Evolutionary conservation across 2,113 vertebrate genomes (phyloP).

Genomic region (Marmota flaviventris): DNA sequence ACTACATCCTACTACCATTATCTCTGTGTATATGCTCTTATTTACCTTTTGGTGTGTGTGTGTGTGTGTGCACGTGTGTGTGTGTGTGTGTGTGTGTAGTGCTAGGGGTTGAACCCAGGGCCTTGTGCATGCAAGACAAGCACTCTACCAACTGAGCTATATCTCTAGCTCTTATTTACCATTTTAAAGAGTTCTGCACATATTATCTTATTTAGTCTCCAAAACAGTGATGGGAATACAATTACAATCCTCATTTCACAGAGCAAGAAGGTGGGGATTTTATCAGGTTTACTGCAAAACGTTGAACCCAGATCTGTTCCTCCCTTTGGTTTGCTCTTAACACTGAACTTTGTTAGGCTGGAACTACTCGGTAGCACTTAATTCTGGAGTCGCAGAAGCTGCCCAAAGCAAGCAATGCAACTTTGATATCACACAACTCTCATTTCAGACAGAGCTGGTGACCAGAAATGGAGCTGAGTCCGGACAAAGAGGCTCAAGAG

Average conservation of each 20-base stretch:
- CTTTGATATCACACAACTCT: not conserved
- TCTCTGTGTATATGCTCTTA: not conserved
- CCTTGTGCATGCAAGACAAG: too few relatives aligned
- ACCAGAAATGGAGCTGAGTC: not conserved
- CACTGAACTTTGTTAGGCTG: not conserved
- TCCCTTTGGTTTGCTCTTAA: not conserved
- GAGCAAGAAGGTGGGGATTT: not conserved
- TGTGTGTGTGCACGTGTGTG: too few relatives aligned
- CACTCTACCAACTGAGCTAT: too few relatives aligned
- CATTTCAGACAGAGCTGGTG: not conserved
- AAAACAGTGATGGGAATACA: not conserved
- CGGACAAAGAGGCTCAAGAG: not conserved
- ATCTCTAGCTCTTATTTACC: too few relatives aligned
- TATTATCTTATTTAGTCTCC: not conserved
- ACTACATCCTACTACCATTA: not conserved
- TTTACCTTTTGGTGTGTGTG: too few relatives aligned
- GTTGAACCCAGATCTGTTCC: not conserved
- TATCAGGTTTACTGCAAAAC: not conserved
- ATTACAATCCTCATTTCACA: not conserved
- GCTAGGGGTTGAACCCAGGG: too few relatives aligned
- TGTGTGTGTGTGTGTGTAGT: too few relatives aligned
- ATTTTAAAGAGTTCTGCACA: not conserved
- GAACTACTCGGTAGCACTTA: not conserved
- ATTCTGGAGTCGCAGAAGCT: not conserved
- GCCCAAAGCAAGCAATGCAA: not conserved